phyloP scores from a whole-genome alignment of 1,140 invertebrate genomes.

The Habropoda laboriosa region DNA sequence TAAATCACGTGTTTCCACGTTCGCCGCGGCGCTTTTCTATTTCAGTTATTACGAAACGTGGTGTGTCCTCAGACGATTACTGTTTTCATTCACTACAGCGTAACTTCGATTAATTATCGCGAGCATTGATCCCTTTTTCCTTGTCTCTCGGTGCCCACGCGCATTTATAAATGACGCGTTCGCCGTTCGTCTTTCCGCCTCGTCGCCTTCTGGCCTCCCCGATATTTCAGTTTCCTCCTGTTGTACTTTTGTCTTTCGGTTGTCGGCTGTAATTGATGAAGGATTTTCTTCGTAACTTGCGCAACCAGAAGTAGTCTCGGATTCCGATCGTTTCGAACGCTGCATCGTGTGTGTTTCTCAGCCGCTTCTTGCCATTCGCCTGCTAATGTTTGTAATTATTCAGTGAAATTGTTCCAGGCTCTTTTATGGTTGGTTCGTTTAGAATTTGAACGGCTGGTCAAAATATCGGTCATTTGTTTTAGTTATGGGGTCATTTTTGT shows the following conservation, averaged over 20 bases:
- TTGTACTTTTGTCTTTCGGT: neutral
- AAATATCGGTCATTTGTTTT: no score
- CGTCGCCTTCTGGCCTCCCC: neutral
- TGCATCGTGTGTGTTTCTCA: neutral
- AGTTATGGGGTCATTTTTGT: no score
- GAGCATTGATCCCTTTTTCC: conserved; percentile 34
- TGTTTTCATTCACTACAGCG: conserved; percentile 17
- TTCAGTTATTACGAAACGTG: conserved; percentile 15
- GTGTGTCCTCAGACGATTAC: neutral
- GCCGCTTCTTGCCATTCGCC: no score
- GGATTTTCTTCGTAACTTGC: neutral
- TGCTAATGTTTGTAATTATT: neutral
- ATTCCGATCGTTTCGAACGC: neutral
- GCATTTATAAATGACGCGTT: conserved; percentile 51
- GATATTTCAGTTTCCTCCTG: conserved; percentile 15
- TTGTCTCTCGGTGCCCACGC: neutral
- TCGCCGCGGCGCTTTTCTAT: no score
- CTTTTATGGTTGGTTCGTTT: no score
- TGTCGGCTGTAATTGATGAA: neutral
- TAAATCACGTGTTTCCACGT: conserved; percentile 25
- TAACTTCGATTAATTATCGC: conserved; percentile 19
- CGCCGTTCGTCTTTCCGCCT: neutral
- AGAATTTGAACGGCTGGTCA: no score
- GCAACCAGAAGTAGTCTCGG: neutral
- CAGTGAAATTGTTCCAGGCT: no score